Conservation (phyloP, 2,113 vertebrate genomes). For the Thamnaconus septentrionalis region DNA sequence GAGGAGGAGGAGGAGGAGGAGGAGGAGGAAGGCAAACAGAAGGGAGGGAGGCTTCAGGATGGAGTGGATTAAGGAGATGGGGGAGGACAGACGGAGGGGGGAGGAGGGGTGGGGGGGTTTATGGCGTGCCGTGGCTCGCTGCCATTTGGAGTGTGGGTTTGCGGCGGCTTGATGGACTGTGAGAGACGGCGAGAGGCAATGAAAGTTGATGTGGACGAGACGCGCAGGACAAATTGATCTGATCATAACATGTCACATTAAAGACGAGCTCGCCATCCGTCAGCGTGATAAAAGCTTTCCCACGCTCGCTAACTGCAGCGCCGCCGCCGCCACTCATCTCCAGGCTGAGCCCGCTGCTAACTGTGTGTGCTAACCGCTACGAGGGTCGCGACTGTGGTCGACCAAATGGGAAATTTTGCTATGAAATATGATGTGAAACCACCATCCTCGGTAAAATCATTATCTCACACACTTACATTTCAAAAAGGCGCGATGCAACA, state of each 20-base stretch:
- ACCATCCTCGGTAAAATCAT: too few relatives aligned
- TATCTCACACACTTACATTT: too few relatives aligned
- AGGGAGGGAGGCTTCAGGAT: not conserved
- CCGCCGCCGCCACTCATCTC: slow-evolving; percentile 54
- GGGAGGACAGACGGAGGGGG: not conserved
- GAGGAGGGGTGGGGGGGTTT: slow-evolving; percentile 43
- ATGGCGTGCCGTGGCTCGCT: slow-evolving; percentile 40
- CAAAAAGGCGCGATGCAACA: too few relatives aligned
- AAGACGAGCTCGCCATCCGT: slow-evolving; percentile 68
- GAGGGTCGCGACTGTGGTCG: too few relatives aligned
- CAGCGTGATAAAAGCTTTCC: slow-evolving; percentile 70
- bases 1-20: not conserved
- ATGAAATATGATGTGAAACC: too few relatives aligned
- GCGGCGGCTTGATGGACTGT: slow-evolving; percentile 57
- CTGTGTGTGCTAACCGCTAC: slow-evolving; percentile 52
- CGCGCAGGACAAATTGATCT: slow-evolving; percentile 71
- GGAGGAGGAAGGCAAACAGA: slow-evolving; percentile 8
- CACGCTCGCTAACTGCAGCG: slow-evolving; percentile 44
- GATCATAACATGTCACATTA: slow-evolving; percentile 75
- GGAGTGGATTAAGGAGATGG: not conserved
- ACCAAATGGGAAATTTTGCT: too few relatives aligned
- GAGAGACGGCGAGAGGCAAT: slow-evolving; percentile 59
- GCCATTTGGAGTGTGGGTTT: slow-evolving; percentile 60
- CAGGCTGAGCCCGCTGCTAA: slow-evolving; percentile 57
- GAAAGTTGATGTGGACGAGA: slow-evolving; percentile 67